Conservation (phyloP, 2,888 invertebrate genomes). For the Coenonympha arcania region DNA sequence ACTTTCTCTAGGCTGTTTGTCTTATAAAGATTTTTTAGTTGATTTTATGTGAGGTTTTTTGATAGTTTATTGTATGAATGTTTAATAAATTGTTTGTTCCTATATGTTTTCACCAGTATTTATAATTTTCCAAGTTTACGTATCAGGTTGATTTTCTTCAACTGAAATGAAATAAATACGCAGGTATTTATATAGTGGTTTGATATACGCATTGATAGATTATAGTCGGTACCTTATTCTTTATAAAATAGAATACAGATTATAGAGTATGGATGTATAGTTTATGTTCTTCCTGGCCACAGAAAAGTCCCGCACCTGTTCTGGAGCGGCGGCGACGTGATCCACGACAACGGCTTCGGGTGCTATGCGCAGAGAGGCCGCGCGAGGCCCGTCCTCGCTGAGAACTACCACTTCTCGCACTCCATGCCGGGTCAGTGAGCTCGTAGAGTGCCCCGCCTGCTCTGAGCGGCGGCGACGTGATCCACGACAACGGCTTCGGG, state of each 20-base stretch:
- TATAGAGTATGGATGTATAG: too few relatives aligned
- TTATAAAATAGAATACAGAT: too few relatives aligned
- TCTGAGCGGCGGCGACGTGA: conserved; percentile 60
- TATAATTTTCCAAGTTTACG: too few relatives aligned
- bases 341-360: conserved; percentile 51
- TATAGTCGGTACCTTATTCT: too few relatives aligned
- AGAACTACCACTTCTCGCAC: conserved; percentile 60
- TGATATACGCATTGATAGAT: too few relatives aligned
- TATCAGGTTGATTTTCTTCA: too few relatives aligned
- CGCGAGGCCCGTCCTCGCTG: conserved; percentile 46
- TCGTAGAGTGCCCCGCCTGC: conserved; percentile 35
- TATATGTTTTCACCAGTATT: too few relatives aligned
- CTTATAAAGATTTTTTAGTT: conserved; percentile 12
- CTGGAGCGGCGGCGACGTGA: conserved; percentile 61
- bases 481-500: conserved; percentile 53
- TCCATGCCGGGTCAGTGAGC: conserved; percentile 52
- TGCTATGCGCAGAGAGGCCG: conserved; percentile 55
- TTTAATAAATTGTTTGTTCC: too few relatives aligned
- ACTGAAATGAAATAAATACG: too few relatives aligned
- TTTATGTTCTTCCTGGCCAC: background rate
- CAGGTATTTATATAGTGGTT: too few relatives aligned
- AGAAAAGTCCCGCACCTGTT: conserved; percentile 56
- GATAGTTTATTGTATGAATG: too few relatives aligned
- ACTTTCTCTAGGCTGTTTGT: conserved; percentile 2
- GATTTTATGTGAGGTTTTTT: background rate